Evolutionary conservation across 1,140 invertebrate species (phyloP).

Genomic region (Tetraneura akinire): DNA sequence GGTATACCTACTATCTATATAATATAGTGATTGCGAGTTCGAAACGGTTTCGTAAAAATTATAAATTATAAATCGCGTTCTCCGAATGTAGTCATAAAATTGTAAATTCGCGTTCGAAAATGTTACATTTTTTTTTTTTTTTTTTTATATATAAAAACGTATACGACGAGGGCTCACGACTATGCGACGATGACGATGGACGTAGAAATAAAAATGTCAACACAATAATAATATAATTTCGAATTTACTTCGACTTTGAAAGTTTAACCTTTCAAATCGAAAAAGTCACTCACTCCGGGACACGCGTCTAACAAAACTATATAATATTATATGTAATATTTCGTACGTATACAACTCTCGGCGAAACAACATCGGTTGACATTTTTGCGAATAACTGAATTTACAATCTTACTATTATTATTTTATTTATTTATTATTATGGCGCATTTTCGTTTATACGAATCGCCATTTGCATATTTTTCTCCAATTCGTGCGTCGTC

Average conservation of each 20-base stretch:
- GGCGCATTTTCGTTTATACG: not conserved
- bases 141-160: no score
- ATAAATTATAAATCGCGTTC: no score
- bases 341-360: not conserved
- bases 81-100: no score
- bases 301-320: not conserved
- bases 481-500: not conserved
- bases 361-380: constrained; percentile 16
- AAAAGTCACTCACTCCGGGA: constrained; percentile 10
- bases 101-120: no score
- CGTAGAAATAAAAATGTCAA: constrained; percentile 37
- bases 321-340: no score
- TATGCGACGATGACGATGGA: not conserved
- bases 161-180: no score
- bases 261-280: constrained; percentile 31
- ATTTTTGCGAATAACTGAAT: not conserved
- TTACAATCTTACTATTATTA: not conserved
- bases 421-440: not conserved
- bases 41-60: no score
- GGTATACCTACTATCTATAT: no score
- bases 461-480: not conserved
- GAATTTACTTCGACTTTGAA: constrained; percentile 16
- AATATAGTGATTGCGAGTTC: no score
- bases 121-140: no score
- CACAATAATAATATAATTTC: constrained; percentile 29